phyloP scores from a whole-genome alignment of 2,888 invertebrate genomes.

The Scrobipalpa atriplicella region DNA sequence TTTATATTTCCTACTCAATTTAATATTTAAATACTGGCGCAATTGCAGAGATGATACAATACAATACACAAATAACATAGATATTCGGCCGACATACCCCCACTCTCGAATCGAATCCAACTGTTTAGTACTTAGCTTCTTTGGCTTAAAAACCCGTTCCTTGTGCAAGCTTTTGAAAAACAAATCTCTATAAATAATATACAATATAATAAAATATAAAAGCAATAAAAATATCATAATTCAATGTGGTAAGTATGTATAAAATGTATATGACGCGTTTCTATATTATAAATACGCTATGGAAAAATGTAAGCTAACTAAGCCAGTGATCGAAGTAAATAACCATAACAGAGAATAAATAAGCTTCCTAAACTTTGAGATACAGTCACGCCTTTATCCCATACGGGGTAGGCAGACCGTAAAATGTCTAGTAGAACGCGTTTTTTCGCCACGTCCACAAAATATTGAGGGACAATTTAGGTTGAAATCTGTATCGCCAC shows the following conservation, averaged over 20 bases:
- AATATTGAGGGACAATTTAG: too few relatives aligned
- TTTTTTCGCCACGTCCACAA: too few relatives aligned
- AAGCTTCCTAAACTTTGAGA: too few relatives aligned
- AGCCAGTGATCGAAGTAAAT: neutral
- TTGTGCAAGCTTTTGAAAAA: slow-evolving; percentile 71
- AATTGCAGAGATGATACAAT: slow-evolving; percentile 34
- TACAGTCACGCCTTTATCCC: too few relatives aligned
- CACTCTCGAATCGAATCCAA: slow-evolving; percentile 92
- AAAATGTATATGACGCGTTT: neutral
- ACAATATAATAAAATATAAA: slow-evolving; percentile 16
- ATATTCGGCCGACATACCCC: slow-evolving; percentile 86
- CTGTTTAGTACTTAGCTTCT: slow-evolving; percentile 92
- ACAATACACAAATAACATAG: slow-evolving; percentile 49
- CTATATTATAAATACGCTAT: too few relatives aligned
- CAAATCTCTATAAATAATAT: slow-evolving; percentile 41
- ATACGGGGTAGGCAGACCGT: too few relatives aligned
- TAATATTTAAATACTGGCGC: slow-evolving; percentile 34
- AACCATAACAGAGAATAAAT: too few relatives aligned
- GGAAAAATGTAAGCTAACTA: neutral
- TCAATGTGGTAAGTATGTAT: neutral
- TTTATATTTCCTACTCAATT: neutral
- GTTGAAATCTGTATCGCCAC: too few relatives aligned
- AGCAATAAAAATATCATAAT: neutral
- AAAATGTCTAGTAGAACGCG: too few relatives aligned
- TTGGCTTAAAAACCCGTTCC: slow-evolving; percentile 83